Percentiles rank a stretch among this genome's conserved stretches.
These are phyloP conservation scores for Chlorodrepanis virens DNA, from an alignment of 2,113 vertebrate species.

Conservation along the genomic window DNA sequence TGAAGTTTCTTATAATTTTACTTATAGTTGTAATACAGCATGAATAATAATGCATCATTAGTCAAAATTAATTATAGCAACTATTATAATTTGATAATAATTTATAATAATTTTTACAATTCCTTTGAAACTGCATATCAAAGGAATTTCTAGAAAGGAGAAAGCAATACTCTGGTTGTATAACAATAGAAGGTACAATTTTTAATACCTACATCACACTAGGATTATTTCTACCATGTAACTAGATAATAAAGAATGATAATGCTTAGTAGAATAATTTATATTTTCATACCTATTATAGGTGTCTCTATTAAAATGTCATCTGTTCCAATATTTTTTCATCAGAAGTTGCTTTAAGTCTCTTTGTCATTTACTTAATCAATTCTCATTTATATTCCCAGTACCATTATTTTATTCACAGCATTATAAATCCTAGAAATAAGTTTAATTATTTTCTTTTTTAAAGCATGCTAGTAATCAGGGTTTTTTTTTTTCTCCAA, in stretches of 20 bases:
- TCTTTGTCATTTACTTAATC: background rate
- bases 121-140: background rate
- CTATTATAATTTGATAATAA: background rate
- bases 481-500: background rate
- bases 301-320: background rate
- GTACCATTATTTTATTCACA: background rate
- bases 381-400: background rate
- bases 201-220: background rate
- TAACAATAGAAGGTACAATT: background rate
- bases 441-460: background rate
- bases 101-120: background rate
- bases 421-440: slow-evolving; percentile 4
- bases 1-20: background rate
- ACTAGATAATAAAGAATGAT: slow-evolving; percentile 5
- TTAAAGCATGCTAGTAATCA: background rate
- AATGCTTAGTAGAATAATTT: background rate
- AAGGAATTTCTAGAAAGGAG: background rate
- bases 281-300: background rate
- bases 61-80: background rate
- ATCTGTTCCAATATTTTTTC: background rate
- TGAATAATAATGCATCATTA: background rate
- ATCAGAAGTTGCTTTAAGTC: background rate
- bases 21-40: background rate
- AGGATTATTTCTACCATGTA: background rate
- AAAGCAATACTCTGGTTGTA: background rate